Conservation (phyloP, 2,888 invertebrate species). For the Chelonus formosanus region DNA sequence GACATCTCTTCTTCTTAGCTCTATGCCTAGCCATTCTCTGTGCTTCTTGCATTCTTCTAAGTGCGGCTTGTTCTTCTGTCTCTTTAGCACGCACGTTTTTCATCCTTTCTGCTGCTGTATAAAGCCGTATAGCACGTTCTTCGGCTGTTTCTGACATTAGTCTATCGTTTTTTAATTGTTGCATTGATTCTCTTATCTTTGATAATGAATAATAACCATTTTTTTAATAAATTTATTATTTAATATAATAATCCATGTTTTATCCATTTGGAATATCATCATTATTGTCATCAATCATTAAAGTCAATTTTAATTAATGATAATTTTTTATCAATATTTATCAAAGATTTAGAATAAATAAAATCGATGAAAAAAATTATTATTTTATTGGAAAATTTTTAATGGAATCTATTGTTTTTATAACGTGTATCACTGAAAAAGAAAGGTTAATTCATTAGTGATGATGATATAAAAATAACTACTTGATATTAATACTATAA, state of each 20-base stretch:
- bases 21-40: conserved; percentile 63
- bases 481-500: no score
- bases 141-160: conserved; percentile 59
- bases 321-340: no score
- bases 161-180: conserved; percentile 48
- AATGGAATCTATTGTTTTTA: no score
- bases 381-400: no score
- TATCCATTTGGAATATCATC: not conserved
- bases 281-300: no score
- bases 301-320: no score
- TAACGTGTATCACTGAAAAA: not conserved
- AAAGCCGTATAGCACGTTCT: conserved; percentile 57
- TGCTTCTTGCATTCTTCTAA: conserved; percentile 62
- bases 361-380: no score
- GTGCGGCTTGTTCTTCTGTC: conserved; percentile 59
- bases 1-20: conserved; percentile 62
- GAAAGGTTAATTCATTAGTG: conserved; percentile 9
- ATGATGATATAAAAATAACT: not conserved
- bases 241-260: not conserved
- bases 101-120: conserved; percentile 58
- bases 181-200: conserved; percentile 46
- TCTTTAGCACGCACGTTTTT: conserved; percentile 62
- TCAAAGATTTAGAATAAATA: no score
- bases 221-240: not conserved
- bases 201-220: conserved; percentile 39